Evolutionary conservation across 1,140 invertebrate genomes (phyloP).

Genomic region (Sycophila sp.): DNA sequence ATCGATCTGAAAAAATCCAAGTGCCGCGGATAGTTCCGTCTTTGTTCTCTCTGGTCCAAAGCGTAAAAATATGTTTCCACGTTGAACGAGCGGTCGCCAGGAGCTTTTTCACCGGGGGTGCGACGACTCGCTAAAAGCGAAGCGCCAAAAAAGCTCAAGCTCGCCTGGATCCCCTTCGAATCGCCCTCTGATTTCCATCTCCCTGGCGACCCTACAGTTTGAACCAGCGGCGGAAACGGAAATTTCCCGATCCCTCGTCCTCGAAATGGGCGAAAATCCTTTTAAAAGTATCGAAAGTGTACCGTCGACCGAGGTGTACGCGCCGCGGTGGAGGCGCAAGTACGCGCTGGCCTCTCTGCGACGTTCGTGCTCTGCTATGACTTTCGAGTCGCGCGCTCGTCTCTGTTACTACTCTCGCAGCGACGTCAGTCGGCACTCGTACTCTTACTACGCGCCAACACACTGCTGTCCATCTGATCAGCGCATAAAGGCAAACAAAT

Average conservation of each 20-base stretch:
- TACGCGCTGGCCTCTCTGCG: constrained; percentile 38
- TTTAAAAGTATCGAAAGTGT: constrained; percentile 15
- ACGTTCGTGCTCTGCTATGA: constrained; percentile 43
- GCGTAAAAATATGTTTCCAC: neutral
- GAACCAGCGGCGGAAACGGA: neutral
- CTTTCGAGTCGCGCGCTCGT: neutral
- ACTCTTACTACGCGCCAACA: neutral
- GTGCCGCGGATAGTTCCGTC: neutral
- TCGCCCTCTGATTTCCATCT: no score
- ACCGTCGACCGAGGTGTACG: constrained; percentile 23
- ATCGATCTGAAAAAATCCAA: neutral
- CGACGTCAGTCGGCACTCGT: no score
- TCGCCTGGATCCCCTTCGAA: neutral
- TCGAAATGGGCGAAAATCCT: neutral
- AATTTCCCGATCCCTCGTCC: neutral
- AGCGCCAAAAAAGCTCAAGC: neutral
- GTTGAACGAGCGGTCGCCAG: no score
- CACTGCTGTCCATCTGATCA: neutral
- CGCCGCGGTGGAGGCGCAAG: constrained; percentile 12
- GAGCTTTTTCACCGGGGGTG: constrained; percentile 10
- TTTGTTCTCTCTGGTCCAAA: neutral
- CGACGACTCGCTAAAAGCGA: constrained; percentile 10
- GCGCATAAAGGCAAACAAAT: neutral
- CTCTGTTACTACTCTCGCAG: neutral
- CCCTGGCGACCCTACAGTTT: neutral